Percentiles rank a stretch among this genome's conserved stretches.
Evolutionary conservation across 2,113 vertebrate species (phyloP).

Genomic region (Notiomystis cincta): DNA sequence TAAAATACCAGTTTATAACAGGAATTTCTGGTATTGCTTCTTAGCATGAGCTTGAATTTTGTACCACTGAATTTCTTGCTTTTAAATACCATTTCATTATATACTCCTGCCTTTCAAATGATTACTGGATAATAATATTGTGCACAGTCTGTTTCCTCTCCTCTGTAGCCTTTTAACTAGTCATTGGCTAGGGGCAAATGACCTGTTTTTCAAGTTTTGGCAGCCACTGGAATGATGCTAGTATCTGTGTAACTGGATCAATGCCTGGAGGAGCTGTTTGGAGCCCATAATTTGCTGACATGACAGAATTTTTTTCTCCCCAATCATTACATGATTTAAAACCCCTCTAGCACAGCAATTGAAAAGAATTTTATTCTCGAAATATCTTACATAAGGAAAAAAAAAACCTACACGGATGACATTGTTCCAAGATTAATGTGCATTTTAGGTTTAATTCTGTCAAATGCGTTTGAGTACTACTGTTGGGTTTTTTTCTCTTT

Average conservation of each 20-base stretch:
- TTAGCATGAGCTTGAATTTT: not conserved
- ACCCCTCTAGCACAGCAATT: not conserved
- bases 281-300: not conserved
- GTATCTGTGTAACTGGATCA: not conserved
- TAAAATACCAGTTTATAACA: not conserved
- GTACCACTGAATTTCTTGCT: not conserved
- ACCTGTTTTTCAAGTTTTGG: not conserved
- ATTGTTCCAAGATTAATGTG: not conserved
- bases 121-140: not conserved
- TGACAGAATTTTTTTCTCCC: not conserved
- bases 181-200: not conserved
- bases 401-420: rapidly evolving
- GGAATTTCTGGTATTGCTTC: not conserved
- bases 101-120: not conserved
- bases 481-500: not conserved
- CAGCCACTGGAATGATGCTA: not conserved
- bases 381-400: not conserved
- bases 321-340: not conserved
- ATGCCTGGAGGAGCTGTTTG: not conserved
- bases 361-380: not conserved
- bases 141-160: not conserved
- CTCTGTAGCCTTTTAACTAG: not conserved
- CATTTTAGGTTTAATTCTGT: not conserved
- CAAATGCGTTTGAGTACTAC: not conserved
- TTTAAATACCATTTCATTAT: not conserved